Evolutionary conservation across 2,797 vertebrate genomes (phyloP).

Genomic region (Pelochelys cantorii): DNA sequence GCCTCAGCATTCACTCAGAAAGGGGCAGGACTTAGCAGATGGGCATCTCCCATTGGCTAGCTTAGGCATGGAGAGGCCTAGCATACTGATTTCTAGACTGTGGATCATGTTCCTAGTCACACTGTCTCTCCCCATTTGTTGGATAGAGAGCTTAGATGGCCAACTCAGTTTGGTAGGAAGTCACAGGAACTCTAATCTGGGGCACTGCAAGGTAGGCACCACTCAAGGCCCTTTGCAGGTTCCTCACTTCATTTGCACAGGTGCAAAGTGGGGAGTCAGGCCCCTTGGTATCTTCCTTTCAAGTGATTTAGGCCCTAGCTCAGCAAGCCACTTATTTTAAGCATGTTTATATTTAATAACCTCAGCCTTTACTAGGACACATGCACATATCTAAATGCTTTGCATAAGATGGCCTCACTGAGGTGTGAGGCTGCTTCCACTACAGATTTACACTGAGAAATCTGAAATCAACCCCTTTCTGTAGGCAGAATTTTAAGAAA

Average conservation of each 20-base stretch:
- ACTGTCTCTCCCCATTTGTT: not conserved
- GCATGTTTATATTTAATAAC: too few species aligned
- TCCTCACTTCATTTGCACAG: not conserved
- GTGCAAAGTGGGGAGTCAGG: not conserved
- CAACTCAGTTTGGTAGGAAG: not conserved
- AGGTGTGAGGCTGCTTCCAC: not conserved
- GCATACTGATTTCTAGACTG: not conserved
- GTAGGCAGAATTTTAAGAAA: not conserved
- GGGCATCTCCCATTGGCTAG: not conserved
- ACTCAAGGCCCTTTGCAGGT: not conserved
- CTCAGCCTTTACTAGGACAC: not conserved
- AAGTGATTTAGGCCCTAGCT: not conserved
- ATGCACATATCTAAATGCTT: not conserved
- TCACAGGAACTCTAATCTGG: too few species aligned
- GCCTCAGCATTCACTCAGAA: not conserved
- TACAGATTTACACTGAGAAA: not conserved
- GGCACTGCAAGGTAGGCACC: not conserved
- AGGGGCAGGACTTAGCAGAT: not conserved
- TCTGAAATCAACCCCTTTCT: rapidly evolving
- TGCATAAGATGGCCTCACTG: not conserved
- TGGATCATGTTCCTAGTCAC: not conserved
- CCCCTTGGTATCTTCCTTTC: not conserved
- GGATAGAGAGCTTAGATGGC: not conserved
- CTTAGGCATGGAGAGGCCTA: not conserved
- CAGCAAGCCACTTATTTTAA: not conserved